Evolutionary conservation across 2,113 vertebrate species (phyloP).

Genomic region (Leuciscus idus): DNA sequence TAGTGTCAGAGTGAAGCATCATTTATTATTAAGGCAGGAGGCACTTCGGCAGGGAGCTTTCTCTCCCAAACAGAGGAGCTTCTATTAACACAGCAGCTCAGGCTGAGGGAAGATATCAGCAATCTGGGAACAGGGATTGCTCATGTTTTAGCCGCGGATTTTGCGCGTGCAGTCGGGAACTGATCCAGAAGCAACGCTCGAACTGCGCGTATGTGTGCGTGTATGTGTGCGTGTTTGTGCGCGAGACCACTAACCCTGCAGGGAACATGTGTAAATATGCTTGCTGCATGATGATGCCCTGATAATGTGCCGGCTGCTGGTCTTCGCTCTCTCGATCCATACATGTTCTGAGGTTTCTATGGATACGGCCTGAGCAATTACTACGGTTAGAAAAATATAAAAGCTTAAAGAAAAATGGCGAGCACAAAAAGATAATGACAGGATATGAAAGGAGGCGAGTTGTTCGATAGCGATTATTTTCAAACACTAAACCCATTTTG

Average conservation of each 20-base stretch:
- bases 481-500: slow-evolving; percentile 14
- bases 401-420: slow-evolving; percentile 10
- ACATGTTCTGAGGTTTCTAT: slow-evolving; percentile 56
- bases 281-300: slow-evolving; percentile 26
- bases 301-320: slow-evolving; percentile 22
- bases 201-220: no score
- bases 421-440: slow-evolving; percentile 21
- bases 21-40: slow-evolving; percentile 47
- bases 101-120: slow-evolving; percentile 17
- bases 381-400: not conserved
- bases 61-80: not conserved
- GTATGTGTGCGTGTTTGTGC: not conserved
- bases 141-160: slow-evolving; percentile 3
- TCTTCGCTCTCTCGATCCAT: slow-evolving; percentile 35
- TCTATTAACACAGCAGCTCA: slow-evolving; percentile 8
- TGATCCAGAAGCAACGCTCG: not conserved
- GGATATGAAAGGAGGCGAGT: slow-evolving; percentile 4
- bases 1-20: slow-evolving; percentile 24
- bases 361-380: slow-evolving; percentile 46
- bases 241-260: slow-evolving; percentile 1
- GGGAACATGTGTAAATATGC: slow-evolving; percentile 39
- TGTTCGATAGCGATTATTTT: slow-evolving; percentile 31
- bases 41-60: not conserved
- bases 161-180: not conserved
- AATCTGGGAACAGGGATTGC: not conserved